Evolutionary conservation across 2,797 vertebrate species (phyloP).

Genomic region (Ptychadena robeensis): DNA sequence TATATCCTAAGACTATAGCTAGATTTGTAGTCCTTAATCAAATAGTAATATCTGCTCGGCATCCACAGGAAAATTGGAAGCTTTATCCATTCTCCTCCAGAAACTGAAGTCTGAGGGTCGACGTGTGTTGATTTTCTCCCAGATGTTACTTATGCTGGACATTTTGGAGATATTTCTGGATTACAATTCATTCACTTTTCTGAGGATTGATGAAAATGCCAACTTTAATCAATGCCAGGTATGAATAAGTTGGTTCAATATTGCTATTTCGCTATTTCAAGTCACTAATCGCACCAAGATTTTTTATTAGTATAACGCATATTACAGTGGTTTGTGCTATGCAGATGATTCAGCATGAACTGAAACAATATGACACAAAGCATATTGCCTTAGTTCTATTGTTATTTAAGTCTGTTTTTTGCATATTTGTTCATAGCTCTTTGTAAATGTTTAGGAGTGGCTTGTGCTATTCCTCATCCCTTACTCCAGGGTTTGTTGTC

Average conservation of each 20-base stretch:
- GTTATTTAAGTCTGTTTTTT: not conserved
- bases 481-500: slow-evolving; percentile 75
- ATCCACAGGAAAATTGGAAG: slow-evolving; percentile 90
- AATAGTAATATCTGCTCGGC: too few relatives aligned
- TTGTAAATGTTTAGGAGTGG: not conserved
- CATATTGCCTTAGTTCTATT: too few relatives aligned
- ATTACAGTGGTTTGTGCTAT: too few relatives aligned
- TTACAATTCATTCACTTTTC: slow-evolving; percentile 87
- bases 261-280: too few relatives aligned
- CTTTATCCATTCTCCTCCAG: slow-evolving; percentile 89
- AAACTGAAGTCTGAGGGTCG: slow-evolving; percentile 90
- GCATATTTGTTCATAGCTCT: not conserved
- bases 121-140: slow-evolving; percentile 90
- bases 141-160: slow-evolving; percentile 88
- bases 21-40: too few relatives aligned
- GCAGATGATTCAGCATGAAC: too few relatives aligned
- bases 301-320: too few relatives aligned
- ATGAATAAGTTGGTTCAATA: slow-evolving; percentile 5
- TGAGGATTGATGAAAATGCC: slow-evolving; percentile 91
- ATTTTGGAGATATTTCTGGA: slow-evolving; percentile 89
- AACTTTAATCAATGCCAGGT: slow-evolving; percentile 89
- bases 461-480: slow-evolving; percentile 72
- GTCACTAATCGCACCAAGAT: too few relatives aligned
- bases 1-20: too few relatives aligned
- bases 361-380: too few relatives aligned